Evolutionary conservation across 92 coral and sea anemone species (phyloP), one percentile per base, ranked within the genome.

Genomic region (Anthopleura xanthogrammica): DNA sequence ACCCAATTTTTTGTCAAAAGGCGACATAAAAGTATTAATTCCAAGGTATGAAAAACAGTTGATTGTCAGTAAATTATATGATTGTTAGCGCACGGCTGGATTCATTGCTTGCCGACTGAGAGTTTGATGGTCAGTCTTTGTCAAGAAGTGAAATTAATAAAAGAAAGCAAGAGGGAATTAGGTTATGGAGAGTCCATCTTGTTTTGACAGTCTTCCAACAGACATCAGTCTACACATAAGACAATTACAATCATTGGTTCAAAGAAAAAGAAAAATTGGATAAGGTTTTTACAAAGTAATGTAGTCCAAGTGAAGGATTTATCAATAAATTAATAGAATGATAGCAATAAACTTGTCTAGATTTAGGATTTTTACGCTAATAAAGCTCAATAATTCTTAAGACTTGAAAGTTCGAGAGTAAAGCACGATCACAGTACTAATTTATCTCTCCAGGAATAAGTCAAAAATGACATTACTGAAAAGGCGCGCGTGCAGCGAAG

Each of bases 231-330:
- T 68, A 68, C 43, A 68, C 72, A 23, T 65, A 65, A 65, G 72
- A 65, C 74, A 68, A 68, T 68, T 68, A 68, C 36, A 23, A 68
- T 42, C 84, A 66, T 70, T 68, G 72, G 50, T n/a, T 76, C 74
- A 68, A 60, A 68, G 77, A 48, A 56, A 66, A 70, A 58, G 29
- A 0, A 62, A 56, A 81, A 81, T 81, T 81, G 77, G 77, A 81
- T 81, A 81, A 81, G 9, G 29, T 81, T 54, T 70, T 71, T 50
- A 42, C 55, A 20, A 43, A 60, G 83, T 56, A 19, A 5, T 41
- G 56, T n/a, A n/a, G 43, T 52, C 10, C 77, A 68, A 43, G 42
- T 80, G 71, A 70, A 68, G 84, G 77, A 46, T 81, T 81, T 81
- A 68, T 50, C 48, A 70, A 19, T 65, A 39, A 81, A 52, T 62